A percentile compares a stretch with the other conserved stretches of the same genome.
phyloP scores from a whole-genome alignment of 2,888 invertebrate genomes.

The Drosophila percnosoma region DNA sequence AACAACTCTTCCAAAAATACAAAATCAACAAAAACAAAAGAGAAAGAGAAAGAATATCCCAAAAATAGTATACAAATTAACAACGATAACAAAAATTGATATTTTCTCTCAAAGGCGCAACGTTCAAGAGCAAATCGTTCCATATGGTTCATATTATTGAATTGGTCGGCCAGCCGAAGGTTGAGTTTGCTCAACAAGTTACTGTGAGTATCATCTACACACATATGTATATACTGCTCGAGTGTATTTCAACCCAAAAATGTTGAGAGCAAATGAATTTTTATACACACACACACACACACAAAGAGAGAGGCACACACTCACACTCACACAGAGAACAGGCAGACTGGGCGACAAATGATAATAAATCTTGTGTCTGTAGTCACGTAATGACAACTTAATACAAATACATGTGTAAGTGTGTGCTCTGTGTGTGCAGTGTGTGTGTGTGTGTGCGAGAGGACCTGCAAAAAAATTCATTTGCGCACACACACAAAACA shows the following conservation, averaged over 20 bases:
- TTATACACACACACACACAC: conserved; percentile 19
- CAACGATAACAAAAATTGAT: conserved; percentile 45
- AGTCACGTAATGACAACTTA: conserved; percentile 84
- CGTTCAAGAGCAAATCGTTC: conserved; percentile 85
- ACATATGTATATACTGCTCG: background rate
- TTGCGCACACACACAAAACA: conserved; percentile 38
- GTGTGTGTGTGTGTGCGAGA: conserved; percentile 21
- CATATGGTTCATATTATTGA: conserved; percentile 94
- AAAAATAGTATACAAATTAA: conserved; percentile 15
- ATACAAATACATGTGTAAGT: conserved; percentile 76
- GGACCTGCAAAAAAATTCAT: conserved; percentile 51
- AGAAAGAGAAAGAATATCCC: conserved; percentile 5
- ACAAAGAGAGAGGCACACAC: conserved; percentile 4
- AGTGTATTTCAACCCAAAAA: conserved; percentile 17
- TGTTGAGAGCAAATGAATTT: conserved; percentile 61
- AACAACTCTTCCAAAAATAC: conserved; percentile 31
- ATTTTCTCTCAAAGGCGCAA: conserved; percentile 76
- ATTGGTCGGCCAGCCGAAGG: conserved; percentile 91
- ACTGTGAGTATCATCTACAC: conserved; percentile 88
- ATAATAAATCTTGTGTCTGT: conserved; percentile 82
- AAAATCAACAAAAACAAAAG: conserved; percentile 14
- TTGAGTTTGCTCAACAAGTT: conserved; percentile 91
- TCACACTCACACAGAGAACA: conserved; percentile 5
- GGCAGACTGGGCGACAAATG: conserved; percentile 56
- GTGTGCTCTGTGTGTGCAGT: conserved; percentile 25